Conservation (phyloP, 2,113 vertebrate species). For the Notarius quadriscutis region DNA sequence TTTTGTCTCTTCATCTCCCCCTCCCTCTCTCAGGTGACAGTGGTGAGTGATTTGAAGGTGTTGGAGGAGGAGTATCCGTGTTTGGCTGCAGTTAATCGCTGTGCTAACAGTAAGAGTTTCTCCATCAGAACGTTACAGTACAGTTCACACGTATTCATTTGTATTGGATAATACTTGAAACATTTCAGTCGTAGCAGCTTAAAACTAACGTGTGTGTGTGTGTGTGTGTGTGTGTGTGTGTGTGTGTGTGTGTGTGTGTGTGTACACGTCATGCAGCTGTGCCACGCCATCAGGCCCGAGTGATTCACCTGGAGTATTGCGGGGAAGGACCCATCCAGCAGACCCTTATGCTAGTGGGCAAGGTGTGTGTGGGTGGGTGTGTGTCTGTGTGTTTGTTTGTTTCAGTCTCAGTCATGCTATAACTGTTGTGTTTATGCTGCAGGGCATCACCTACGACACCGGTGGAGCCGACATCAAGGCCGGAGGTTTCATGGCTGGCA, state of each 20-base stretch:
- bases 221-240: background rate
- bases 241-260: slow-evolving; percentile 37
- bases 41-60: slow-evolving; percentile 63
- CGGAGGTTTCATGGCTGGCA: slow-evolving; percentile 78
- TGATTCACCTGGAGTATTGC: slow-evolving; percentile 74
- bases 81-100: slow-evolving; percentile 79
- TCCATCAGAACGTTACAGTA: background rate
- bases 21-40: slow-evolving; percentile 63
- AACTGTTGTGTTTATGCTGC: background rate
- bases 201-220: background rate
- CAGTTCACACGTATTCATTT: background rate
- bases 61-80: slow-evolving; percentile 78
- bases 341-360: slow-evolving; percentile 78
- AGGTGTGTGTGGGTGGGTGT: slow-evolving; percentile 62
- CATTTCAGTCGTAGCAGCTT: background rate
- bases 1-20: slow-evolving; percentile 1
- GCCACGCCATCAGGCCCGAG: slow-evolving; percentile 76
- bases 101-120: slow-evolving; percentile 69
- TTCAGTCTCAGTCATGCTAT: background rate
- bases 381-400: background rate
- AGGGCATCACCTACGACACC: slow-evolving; percentile 82
- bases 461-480: slow-evolving; percentile 83
- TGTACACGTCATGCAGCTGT: slow-evolving; percentile 60
- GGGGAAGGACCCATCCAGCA: slow-evolving; percentile 71
- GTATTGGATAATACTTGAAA: background rate